Conservation (phyloP, 2,888 invertebrate genomes). For the Papilio gigon region DNA sequence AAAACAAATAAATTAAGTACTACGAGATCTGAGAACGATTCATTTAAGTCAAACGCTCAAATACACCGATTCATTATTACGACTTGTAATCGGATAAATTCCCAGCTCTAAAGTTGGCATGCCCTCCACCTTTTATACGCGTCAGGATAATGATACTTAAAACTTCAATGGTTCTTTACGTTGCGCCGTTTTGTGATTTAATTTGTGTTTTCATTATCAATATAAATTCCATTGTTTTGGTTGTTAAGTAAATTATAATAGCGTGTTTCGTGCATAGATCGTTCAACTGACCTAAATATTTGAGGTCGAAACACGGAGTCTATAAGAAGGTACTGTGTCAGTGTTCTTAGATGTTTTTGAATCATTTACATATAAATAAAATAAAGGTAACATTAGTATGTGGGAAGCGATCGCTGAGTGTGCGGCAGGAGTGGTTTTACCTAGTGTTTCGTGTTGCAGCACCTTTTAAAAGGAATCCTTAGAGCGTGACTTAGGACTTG, state of each 20-base stretch:
- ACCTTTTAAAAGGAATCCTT: conserved; percentile 47
- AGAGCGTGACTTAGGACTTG: conserved; percentile 52
- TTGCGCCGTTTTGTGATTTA: conserved; percentile 27
- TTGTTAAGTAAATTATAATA: neutral
- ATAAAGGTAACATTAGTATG: conserved; percentile 5
- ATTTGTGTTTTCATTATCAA: conserved; percentile 16
- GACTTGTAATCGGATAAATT: conserved; percentile 42
- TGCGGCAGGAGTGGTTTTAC: conserved; percentile 28
- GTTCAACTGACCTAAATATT: neutral
- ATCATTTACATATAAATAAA: neutral
- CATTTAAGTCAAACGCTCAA: conserved; percentile 57
- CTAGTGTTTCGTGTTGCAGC: conserved; percentile 36
- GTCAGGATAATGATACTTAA: conserved; percentile 27
- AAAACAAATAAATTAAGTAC: conserved; percentile 73
- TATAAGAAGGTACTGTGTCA: neutral
- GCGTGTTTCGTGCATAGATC: too few species aligned
- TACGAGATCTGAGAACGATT: conserved; percentile 63
- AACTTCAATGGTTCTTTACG: conserved; percentile 41
- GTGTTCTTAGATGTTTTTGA: neutral
- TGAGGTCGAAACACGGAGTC: neutral
- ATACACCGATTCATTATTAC: conserved; percentile 64
- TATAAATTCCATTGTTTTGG: conserved; percentile 12
- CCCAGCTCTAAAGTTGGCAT: conserved; percentile 49
- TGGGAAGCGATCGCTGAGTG: conserved; percentile 26
- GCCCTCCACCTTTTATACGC: conserved; percentile 7